phyloP scores from a whole-genome alignment of 2,888 invertebrate genomes.

The Agrilus biguttatus region DNA sequence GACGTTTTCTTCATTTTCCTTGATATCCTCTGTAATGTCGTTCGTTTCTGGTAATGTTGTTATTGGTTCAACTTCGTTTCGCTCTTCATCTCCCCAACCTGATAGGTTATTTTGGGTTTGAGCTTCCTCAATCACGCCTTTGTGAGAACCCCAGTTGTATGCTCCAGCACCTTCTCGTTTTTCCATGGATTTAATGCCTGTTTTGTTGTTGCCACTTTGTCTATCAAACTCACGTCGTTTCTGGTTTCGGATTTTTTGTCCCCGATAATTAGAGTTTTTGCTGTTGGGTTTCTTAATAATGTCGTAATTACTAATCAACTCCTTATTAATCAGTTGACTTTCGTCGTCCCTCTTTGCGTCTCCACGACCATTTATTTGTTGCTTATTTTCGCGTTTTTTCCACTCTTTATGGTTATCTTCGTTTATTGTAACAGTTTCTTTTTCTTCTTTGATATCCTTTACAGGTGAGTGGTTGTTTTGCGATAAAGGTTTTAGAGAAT shows the following conservation, averaged over 20 bases:
- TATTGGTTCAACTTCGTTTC: slow-evolving; percentile 11
- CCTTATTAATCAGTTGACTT: slow-evolving; percentile 25
- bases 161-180: slow-evolving; percentile 82
- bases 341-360: slow-evolving; percentile 20
- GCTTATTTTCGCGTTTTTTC: slow-evolving; percentile 14
- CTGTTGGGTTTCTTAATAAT: no score
- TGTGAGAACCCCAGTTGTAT: slow-evolving; percentile 81
- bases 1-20: slow-evolving; percentile 9
- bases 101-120: slow-evolving; percentile 6
- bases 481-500: slow-evolving; percentile 43
- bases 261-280: not conserved
- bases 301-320: slow-evolving; percentile 12
- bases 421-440: slow-evolving; percentile 14
- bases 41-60: slow-evolving; percentile 4
- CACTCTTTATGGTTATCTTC: slow-evolving; percentile 20
- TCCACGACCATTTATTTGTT: slow-evolving; percentile 18
- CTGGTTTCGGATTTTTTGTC: not conserved
- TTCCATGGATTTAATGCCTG: slow-evolving; percentile 77
- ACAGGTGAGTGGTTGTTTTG: slow-evolving; percentile 39
- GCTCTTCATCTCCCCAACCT: slow-evolving; percentile 28
- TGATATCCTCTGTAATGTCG: not conserved
- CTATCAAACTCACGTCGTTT: slow-evolving; percentile 69
- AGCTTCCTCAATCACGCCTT: slow-evolving; percentile 60
- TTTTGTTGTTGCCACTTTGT: slow-evolving; percentile 79
- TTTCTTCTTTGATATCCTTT: slow-evolving; percentile 11